Conservation (phyloP, 2,888 invertebrate genomes). For the Eilema depressum region DNA sequence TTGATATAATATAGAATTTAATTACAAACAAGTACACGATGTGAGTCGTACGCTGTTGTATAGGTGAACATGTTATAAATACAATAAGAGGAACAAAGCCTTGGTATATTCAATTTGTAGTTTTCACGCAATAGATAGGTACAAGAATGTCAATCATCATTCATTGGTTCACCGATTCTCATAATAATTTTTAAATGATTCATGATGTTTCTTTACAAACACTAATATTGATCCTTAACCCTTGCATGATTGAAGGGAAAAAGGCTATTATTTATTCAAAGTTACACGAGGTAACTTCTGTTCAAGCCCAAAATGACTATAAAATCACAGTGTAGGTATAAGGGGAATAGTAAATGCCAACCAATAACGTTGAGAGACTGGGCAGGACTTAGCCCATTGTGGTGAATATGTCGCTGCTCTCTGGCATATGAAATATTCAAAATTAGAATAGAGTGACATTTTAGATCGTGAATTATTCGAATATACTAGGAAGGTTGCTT, state of each 20-base stretch:
- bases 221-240: too few relatives aligned
- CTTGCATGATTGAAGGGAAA: too few relatives aligned
- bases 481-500: neutral
- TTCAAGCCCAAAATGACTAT: neutral
- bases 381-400: slow-evolving; percentile 8
- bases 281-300: neutral
- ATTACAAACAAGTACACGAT: neutral
- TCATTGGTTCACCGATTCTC: neutral
- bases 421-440: neutral
- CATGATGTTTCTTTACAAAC: neutral
- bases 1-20: neutral
- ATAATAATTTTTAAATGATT: neutral
- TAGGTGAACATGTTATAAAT: neutral
- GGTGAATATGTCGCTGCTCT: neutral
- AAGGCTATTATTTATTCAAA: neutral
- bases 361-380: neutral
- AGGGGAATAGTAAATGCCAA: slow-evolving; percentile 1
- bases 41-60: neutral
- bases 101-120: neutral
- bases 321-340: neutral
- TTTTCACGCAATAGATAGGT: neutral
- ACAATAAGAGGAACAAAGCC: neutral
- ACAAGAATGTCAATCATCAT: neutral
- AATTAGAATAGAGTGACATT: slow-evolving; percentile 7
- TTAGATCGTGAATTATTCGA: neutral